Percentiles rank a stretch among this genome's conserved stretches.
phyloP scores from a whole-genome alignment of 2,888 invertebrate genomes.

The Deilephila porcellus region DNA sequence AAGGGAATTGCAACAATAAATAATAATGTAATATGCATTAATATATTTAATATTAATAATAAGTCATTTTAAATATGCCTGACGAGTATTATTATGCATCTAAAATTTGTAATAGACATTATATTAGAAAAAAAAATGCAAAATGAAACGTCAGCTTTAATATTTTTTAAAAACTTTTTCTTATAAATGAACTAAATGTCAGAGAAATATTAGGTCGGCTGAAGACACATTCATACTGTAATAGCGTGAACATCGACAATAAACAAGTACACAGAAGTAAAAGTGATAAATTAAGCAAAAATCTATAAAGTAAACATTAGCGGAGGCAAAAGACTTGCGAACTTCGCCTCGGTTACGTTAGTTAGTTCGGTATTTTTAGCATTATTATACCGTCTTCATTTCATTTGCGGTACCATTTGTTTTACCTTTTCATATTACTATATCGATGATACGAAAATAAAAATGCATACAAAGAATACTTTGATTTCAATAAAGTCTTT shows the following conservation, averaged over 20 bases:
- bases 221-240: neutral
- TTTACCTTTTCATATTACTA: neutral
- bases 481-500: neutral
- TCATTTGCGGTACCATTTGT: conserved; percentile 42
- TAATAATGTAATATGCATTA: neutral
- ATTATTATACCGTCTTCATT: conserved; percentile 57
- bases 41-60: too few relatives aligned
- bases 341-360: conserved; percentile 48
- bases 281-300: conserved; percentile 38
- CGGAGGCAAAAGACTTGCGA: conserved; percentile 46
- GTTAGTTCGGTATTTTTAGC: conserved; percentile 62
- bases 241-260: conserved; percentile 37
- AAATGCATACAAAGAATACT: neutral
- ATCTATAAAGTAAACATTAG: conserved; percentile 42
- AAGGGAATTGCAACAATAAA: neutral
- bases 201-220: too few relatives aligned
- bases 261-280: conserved; percentile 31
- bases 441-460: neutral
- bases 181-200: too few relatives aligned
- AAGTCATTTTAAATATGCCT: too few relatives aligned
- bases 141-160: too few relatives aligned
- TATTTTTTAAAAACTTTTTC: too few relatives aligned
- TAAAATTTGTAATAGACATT: too few relatives aligned
- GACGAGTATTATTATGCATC: too few relatives aligned
- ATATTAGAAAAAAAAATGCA: too few relatives aligned